Evolutionary conservation across 2,797 vertebrate species (phyloP).

Genomic region (Podargus strigoides): DNA sequence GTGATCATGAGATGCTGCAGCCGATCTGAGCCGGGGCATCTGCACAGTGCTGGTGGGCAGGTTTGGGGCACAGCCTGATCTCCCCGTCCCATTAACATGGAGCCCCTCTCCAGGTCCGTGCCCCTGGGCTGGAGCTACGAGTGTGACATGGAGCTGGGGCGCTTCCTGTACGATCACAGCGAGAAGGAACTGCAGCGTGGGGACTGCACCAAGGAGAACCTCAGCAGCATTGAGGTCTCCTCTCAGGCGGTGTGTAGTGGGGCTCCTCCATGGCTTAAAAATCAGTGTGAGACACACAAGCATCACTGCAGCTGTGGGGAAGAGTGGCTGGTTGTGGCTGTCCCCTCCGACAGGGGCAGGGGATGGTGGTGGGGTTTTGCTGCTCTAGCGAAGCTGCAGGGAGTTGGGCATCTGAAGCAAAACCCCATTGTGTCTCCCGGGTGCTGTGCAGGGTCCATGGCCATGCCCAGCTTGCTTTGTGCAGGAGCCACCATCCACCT

Average conservation of each 20-base stretch:
- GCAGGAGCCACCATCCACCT: not conserved
- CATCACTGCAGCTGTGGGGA: rapidly evolving
- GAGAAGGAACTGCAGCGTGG: conserved; percentile 83
- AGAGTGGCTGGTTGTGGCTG: rapidly evolving
- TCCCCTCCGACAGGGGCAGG: rapidly evolving
- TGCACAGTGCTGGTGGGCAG: not conserved
- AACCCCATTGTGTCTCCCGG: not conserved
- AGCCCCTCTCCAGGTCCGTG: conserved; percentile 72
- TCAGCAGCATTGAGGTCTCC: conserved; percentile 91
- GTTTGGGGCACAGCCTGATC: not conserved
- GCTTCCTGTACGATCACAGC: conserved; percentile 89
- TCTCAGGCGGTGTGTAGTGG: conserved; percentile 77
- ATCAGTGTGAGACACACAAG: rapidly evolving
- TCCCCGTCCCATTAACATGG: rapidly evolving
- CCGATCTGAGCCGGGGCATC: not conserved
- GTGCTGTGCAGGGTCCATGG: not conserved
- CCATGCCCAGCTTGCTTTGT: not conserved
- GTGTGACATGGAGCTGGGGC: conserved; percentile 90
- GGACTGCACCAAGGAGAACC: conserved; percentile 88
- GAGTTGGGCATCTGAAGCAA: not conserved
- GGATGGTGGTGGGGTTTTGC: not conserved
- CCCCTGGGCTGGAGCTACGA: conserved; percentile 92
- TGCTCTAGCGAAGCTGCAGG: not conserved
- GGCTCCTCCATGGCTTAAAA: not conserved
- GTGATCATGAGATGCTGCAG: not conserved